A percentile compares a stretch with the other conserved stretches of the same genome.
Conservation (phyloP, 2,797 vertebrate species). For the Arctocebus calabarensis region DNA sequence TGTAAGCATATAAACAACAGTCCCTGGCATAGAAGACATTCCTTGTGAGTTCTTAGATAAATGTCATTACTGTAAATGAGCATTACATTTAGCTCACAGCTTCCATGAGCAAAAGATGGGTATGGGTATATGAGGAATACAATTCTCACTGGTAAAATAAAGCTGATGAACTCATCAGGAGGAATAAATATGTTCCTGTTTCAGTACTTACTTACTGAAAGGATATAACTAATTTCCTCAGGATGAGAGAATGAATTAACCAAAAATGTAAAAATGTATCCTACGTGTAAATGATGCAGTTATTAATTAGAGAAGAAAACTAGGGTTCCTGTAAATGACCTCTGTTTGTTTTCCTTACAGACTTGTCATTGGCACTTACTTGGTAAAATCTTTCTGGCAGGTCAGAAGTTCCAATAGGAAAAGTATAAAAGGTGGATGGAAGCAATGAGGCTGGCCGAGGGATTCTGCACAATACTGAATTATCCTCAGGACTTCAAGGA, state of each 20-base stretch:
- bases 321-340: not conserved
- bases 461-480: slow-evolving; percentile 92
- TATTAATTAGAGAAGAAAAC: not conserved
- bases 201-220: not conserved
- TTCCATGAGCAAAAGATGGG: slow-evolving; percentile 14
- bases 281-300: not conserved
- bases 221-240: slow-evolving; percentile 1
- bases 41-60: not conserved
- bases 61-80: not conserved
- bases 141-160: not conserved
- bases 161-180: not conserved
- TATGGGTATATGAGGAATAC: not conserved
- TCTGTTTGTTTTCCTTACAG: not conserved
- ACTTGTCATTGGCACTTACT: slow-evolving; percentile 87
- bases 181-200: not conserved
- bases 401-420: slow-evolving; percentile 96
- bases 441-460: slow-evolving; percentile 95
- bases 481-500: slow-evolving; percentile 93
- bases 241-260: slow-evolving; percentile 20
- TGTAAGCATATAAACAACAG: not conserved
- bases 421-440: slow-evolving; percentile 95
- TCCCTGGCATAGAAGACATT: not conserved
- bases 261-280: not conserved
- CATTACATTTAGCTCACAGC: not conserved
- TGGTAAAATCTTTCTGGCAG: slow-evolving; percentile 98